phyloP scores from a whole-genome alignment of 2,797 vertebrate genomes.

The Tapirus indicus region DNA sequence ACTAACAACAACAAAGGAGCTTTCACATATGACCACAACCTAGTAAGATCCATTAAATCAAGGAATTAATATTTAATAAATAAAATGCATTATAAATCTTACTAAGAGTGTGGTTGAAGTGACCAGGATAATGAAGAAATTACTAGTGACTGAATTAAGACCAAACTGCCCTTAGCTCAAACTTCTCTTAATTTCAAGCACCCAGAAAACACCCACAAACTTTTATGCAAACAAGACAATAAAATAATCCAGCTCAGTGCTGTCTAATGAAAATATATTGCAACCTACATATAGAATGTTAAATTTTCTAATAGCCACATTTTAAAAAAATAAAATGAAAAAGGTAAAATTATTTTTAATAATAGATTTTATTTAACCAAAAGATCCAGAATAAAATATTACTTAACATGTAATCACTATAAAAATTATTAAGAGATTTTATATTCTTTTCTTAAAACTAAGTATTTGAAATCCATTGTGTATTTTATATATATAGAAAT shows the following conservation, averaged over 20 bases:
- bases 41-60: not conserved
- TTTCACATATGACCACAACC: not conserved
- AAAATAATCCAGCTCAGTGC: slow-evolving; percentile 10
- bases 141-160: not conserved
- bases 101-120: not conserved
- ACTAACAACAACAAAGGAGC: not conserved
- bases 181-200: not conserved
- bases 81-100: not conserved
- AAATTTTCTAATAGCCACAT: not conserved
- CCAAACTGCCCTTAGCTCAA: not conserved
- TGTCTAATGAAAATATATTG: slow-evolving; percentile 15
- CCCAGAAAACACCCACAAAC: not conserved
- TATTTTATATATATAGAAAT: not conserved
- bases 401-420: not conserved
- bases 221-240: slow-evolving; percentile 20
- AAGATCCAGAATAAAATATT: slow-evolving; percentile 1
- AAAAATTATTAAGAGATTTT: not conserved
- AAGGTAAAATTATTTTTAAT: not conserved
- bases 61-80: slow-evolving; percentile 51
- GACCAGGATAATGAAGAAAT: not conserved
- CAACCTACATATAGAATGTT: not conserved
- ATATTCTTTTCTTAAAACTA: not conserved
- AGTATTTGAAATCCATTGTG: not conserved
- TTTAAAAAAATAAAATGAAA: not conserved
- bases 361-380: not conserved